Percentiles rank a stretch among this genome's conserved stretches.
These are phyloP conservation scores for Ivindomyrus marchei DNA, from an alignment of 2,113 vertebrate species.

Conservation along the genomic window DNA sequence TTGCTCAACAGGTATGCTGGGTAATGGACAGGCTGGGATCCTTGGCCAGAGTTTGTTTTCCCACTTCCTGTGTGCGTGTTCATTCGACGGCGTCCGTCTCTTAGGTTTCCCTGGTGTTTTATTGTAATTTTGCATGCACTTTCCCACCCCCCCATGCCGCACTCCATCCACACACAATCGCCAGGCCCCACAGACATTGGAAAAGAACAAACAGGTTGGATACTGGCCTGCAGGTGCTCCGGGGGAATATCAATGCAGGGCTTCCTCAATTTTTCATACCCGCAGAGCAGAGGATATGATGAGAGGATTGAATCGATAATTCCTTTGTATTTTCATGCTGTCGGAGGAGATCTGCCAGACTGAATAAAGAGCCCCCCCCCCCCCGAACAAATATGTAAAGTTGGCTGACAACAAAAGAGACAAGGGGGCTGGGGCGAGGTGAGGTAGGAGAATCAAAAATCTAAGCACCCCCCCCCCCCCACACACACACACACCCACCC, in stretches of 20 bases:
- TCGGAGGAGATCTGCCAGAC: background rate
- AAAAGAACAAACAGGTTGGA: background rate
- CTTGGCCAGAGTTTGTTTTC: background rate
- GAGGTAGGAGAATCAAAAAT: background rate
- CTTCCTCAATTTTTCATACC: background rate
- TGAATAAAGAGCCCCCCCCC: background rate
- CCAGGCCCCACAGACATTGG: background rate
- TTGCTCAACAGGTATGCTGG: background rate
- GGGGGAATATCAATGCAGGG: background rate
- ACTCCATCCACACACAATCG: background rate
- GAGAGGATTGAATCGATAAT: slow-evolving; percentile 9
- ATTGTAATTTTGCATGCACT: slow-evolving; percentile 26
- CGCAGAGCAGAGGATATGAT: background rate
- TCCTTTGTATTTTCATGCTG: slow-evolving; percentile 6
- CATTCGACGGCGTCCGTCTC: background rate
- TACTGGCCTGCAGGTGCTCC: background rate
- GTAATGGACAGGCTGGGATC: background rate
- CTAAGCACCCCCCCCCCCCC: background rate
- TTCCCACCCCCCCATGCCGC: background rate
- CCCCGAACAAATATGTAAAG: slow-evolving; percentile 10
- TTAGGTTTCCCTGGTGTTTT: background rate
- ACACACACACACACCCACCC: background rate
- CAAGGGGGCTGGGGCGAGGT: background rate
- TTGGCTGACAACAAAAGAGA: background rate
- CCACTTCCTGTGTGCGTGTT: background rate